phyloP scores from a whole-genome alignment of 2,888 invertebrate species.

The Tetragnatha montana region DNA sequence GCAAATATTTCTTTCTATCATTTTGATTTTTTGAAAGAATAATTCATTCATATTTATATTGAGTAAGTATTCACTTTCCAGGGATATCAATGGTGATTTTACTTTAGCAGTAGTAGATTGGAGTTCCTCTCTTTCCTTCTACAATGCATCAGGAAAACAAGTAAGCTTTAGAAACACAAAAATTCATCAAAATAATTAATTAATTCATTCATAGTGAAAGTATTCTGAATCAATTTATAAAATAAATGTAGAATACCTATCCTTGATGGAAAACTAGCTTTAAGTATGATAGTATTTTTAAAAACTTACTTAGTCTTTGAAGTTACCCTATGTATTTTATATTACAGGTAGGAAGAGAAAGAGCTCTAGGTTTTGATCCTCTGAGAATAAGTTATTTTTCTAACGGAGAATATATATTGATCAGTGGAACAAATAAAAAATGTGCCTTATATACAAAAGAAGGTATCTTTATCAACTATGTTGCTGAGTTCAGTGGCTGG shows the following conservation, averaged over 20 bases:
- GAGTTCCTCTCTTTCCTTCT: constrained; percentile 92
- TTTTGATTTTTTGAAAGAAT: neutral
- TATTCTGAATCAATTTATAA: neutral
- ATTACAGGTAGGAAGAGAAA: constrained; percentile 79
- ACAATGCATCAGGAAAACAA: constrained; percentile 89
- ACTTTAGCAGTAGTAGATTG: constrained; percentile 93
- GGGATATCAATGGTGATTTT: constrained; percentile 79
- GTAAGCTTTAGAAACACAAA: constrained; percentile 79
- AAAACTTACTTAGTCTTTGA: neutral
- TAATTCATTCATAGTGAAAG: too few relatives aligned
- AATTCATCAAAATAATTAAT: too few relatives aligned
- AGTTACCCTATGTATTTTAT: neutral
- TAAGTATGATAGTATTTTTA: neutral
- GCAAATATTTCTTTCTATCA: neutral
- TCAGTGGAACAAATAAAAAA: constrained; percentile 87
- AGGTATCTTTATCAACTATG: constrained; percentile 85
- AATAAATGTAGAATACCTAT: neutral
- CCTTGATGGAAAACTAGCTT: neutral
- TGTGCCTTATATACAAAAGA: constrained; percentile 88
- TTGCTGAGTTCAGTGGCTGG: constrained; percentile 89
- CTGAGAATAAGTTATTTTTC: constrained; percentile 84
- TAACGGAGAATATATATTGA: constrained; percentile 86
- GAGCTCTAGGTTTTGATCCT: constrained; percentile 83
- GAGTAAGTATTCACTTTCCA: constrained; percentile 70
- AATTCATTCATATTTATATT: neutral